Evolutionary conservation across 2,797 vertebrate species (phyloP).

Genomic region (Periparus ater): DNA sequence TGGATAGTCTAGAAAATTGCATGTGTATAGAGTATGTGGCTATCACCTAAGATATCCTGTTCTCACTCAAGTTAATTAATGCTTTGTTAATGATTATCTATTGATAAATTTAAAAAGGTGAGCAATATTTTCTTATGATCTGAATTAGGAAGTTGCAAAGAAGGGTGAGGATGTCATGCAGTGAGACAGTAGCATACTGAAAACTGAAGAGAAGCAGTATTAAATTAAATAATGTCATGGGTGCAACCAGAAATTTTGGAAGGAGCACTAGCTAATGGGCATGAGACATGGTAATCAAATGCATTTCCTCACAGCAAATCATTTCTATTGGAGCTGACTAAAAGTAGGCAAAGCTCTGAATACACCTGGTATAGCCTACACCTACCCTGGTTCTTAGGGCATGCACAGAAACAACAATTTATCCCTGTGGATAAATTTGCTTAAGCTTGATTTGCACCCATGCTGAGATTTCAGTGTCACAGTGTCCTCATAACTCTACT

Average conservation of each 20-base stretch:
- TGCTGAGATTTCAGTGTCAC: background rate
- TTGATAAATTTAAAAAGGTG: background rate
- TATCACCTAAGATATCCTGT: background rate
- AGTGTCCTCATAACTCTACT: background rate
- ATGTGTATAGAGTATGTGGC: background rate
- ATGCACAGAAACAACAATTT: background rate
- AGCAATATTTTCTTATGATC: background rate
- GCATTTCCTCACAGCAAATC: background rate
- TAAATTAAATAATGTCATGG: background rate
- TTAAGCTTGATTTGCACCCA: background rate
- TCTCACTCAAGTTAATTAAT: background rate
- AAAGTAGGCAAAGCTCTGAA: background rate
- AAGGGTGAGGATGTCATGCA: background rate
- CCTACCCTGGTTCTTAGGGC: background rate
- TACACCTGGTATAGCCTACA: background rate
- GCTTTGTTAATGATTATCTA: background rate
- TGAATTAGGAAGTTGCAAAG: background rate
- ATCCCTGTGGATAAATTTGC: background rate
- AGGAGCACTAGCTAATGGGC: background rate
- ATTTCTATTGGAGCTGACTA: background rate
- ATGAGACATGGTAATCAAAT: background rate
- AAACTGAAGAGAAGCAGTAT: background rate
- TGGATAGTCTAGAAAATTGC: background rate
- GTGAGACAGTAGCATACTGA: background rate
- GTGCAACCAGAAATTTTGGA: background rate